Conservation (phyloP, 2,888 invertebrate genomes). For the Stenchaetothrips biformis region DNA sequence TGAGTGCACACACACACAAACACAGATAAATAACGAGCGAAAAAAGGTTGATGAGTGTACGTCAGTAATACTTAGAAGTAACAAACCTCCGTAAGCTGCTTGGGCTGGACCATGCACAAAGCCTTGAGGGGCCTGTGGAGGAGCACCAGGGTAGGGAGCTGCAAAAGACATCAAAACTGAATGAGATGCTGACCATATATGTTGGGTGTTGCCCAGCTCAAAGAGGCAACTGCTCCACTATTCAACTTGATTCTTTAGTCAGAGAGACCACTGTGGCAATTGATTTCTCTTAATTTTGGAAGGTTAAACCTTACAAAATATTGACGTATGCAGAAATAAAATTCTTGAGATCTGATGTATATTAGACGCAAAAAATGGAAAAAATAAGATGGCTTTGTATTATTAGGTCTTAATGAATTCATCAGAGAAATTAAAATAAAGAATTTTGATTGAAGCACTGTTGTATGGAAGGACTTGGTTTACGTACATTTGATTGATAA, state of each 20-base stretch:
- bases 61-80: neutral
- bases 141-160: slow-evolving; percentile 56
- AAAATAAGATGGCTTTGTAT: slow-evolving; percentile 14
- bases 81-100: slow-evolving; percentile 49
- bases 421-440: slow-evolving; percentile 19
- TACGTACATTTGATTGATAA: neutral
- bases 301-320: slow-evolving; percentile 15
- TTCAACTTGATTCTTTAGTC: neutral
- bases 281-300: slow-evolving; percentile 21
- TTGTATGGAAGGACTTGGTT: neutral
- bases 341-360: slow-evolving; percentile 15
- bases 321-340: slow-evolving; percentile 17
- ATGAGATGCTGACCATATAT: slow-evolving; percentile 7
- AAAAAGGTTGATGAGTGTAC: neutral
- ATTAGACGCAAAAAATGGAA: slow-evolving; percentile 7
- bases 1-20: no score
- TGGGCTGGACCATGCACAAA: slow-evolving; percentile 62
- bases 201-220: neutral
- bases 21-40: neutral
- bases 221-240: neutral
- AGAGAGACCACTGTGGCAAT: slow-evolving; percentile 3
- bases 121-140: slow-evolving; percentile 52
- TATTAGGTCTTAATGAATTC: slow-evolving; percentile 22
- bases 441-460: slow-evolving; percentile 5
- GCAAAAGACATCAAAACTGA: slow-evolving; percentile 47